These are phyloP conservation scores for Psococerastis gibbosa DNA, from an alignment of 2,888 invertebrate species.

Conservation along the genomic window DNA sequence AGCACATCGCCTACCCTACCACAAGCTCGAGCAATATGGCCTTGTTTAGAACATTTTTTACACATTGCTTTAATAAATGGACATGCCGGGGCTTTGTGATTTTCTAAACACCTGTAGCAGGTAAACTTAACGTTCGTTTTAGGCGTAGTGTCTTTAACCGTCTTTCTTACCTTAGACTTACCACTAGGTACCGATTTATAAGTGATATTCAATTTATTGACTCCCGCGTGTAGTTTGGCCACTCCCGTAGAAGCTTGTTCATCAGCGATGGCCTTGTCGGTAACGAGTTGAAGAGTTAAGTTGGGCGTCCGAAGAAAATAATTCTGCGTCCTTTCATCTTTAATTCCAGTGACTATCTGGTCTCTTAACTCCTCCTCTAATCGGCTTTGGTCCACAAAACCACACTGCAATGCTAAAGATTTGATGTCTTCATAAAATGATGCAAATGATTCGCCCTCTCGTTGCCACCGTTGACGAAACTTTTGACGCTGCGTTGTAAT, in stretches of 20 bases:
- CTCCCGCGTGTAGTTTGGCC: not conserved
- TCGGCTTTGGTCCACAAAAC: not conserved
- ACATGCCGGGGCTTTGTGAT: too few species aligned
- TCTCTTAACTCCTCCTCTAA: not conserved
- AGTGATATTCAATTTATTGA: too few species aligned
- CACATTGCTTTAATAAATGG: too few species aligned
- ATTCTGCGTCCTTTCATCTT: not conserved
- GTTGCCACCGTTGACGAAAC: not conserved
- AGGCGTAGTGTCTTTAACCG: too few species aligned
- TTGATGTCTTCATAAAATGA: not conserved
- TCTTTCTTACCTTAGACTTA: too few species aligned
- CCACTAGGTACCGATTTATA: too few species aligned
- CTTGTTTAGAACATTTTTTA: too few species aligned
- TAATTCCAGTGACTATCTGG: not conserved
- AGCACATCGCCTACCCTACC: too few species aligned
- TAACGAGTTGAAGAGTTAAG: not conserved
- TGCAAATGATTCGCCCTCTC: not conserved
- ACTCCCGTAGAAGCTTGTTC: not conserved
- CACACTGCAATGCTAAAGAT: not conserved
- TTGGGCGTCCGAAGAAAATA: not conserved
- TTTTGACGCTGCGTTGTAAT: not conserved
- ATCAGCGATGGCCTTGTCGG: not conserved
- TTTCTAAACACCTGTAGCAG: too few species aligned
- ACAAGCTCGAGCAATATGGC: too few species aligned
- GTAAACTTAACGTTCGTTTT: too few species aligned